A percentile compares a stretch with the other conserved stretches of the same genome.
Conservation (phyloP, 64 coral and sea anemone species). For the Catalaphyllia jardinei region DNA sequence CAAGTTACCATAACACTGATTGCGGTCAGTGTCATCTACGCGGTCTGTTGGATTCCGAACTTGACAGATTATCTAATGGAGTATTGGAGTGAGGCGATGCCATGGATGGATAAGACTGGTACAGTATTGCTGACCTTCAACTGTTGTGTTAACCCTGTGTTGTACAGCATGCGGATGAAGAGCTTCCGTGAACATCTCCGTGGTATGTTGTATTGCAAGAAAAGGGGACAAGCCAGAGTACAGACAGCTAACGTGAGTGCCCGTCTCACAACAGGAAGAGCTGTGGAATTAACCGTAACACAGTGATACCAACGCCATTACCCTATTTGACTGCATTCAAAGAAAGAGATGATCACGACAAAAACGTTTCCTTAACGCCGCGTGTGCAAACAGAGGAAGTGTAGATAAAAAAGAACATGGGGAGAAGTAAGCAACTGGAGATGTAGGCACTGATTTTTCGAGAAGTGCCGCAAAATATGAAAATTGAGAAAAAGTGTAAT, state of each 20-base stretch:
- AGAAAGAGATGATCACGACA: too few species aligned
- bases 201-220: background rate
- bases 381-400: too few species aligned
- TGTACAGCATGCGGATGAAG: background rate
- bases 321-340: too few species aligned
- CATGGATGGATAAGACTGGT: background rate
- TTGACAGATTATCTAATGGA: background rate
- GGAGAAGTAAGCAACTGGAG: too few species aligned
- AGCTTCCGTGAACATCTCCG: background rate
- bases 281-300: background rate
- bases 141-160: background rate
- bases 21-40: background rate
- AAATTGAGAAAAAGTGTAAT: too few species aligned
- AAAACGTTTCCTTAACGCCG: too few species aligned
- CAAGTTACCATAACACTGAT: background rate
- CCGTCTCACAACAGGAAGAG: background rate
- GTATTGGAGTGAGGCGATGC: background rate
- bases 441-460: too few species aligned
- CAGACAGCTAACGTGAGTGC: background rate
- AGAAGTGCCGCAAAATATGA: too few species aligned
- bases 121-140: background rate
- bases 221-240: background rate
- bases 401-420: too few species aligned
- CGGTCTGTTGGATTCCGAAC: background rate
- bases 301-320: too few species aligned